phyloP scores from a whole-genome alignment of 2,888 invertebrate species.

The Scrobipalpa costella region DNA sequence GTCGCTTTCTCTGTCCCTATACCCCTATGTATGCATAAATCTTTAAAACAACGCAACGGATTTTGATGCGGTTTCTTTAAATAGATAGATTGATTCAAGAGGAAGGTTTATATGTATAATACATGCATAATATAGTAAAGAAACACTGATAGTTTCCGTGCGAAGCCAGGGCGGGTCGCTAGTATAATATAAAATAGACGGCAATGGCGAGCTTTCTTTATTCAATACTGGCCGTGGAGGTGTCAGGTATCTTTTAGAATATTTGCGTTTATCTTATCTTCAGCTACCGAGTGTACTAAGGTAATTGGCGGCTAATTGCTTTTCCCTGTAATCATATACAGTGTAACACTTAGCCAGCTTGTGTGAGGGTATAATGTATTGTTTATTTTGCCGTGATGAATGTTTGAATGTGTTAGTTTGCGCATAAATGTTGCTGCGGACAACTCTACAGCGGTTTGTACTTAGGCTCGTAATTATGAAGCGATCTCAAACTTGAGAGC shows the following conservation, averaged over 20 bases:
- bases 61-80: too few relatives aligned
- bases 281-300: constrained; percentile 43
- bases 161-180: too few relatives aligned
- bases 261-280: constrained; percentile 68
- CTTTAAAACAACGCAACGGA: too few relatives aligned
- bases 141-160: too few relatives aligned
- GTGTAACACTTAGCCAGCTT: constrained; percentile 45
- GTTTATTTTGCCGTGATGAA: constrained; percentile 31
- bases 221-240: constrained; percentile 40
- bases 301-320: constrained; percentile 73
- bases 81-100: too few relatives aligned
- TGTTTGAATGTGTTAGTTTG: constrained; percentile 30
- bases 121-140: too few relatives aligned
- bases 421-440: constrained; percentile 18
- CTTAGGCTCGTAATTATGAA: background rate
- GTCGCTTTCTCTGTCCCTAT: too few relatives aligned
- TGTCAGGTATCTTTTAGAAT: constrained; percentile 66
- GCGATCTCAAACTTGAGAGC: too few relatives aligned
- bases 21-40: too few relatives aligned
- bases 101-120: too few relatives aligned
- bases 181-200: too few relatives aligned
- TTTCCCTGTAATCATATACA: constrained; percentile 72
- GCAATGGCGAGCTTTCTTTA: constrained; percentile 6
- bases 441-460: constrained; percentile 3
- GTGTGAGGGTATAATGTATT: constrained; percentile 32